Percentiles rank a stretch among this genome's conserved stretches.
These are phyloP conservation scores for Himalopsyche japonica DNA, from an alignment of 2,888 invertebrate genomes.

Conservation along the genomic window DNA sequence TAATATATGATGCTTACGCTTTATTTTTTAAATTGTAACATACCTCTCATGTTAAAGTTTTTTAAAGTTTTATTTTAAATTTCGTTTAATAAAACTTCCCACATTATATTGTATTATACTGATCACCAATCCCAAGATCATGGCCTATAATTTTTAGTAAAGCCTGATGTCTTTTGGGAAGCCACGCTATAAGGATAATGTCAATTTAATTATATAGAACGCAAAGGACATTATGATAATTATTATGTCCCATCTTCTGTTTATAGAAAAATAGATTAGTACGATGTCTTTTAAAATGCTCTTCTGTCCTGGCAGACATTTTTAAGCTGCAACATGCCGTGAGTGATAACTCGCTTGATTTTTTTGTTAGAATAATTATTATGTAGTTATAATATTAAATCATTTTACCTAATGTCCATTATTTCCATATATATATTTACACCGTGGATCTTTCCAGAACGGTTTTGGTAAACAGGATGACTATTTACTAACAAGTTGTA, in stretches of 20 bases:
- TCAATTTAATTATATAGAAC: conserved; percentile 33
- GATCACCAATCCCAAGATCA: conserved; percentile 20
- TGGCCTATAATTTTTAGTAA: conserved; percentile 21
- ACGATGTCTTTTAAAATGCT: conserved; percentile 3
- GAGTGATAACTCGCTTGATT: neutral
- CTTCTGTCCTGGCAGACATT: neutral
- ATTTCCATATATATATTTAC: neutral
- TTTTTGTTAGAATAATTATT: neutral
- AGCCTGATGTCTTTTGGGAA: conserved; percentile 30
- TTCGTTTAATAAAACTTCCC: neutral
- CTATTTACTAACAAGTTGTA: too few relatives aligned
- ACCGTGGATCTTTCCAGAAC: too few relatives aligned
- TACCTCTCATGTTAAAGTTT: too few relatives aligned
- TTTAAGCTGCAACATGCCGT: neutral
- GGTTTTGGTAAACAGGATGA: too few relatives aligned
- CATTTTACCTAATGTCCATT: neutral
- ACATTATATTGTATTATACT: neutral
- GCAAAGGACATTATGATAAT: conserved; percentile 29
- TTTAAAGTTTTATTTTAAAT: neutral
- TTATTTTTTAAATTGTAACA: too few relatives aligned
- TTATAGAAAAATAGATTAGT: conserved; percentile 10
- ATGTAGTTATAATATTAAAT: neutral
- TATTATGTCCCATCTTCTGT: conserved; percentile 3
- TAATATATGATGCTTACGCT: too few relatives aligned
- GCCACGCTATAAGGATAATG: conserved; percentile 28